Base-by-base conservation (phyloP, 2,888 invertebrate species). In the Hermaeophaga mercurialis region DNA sequence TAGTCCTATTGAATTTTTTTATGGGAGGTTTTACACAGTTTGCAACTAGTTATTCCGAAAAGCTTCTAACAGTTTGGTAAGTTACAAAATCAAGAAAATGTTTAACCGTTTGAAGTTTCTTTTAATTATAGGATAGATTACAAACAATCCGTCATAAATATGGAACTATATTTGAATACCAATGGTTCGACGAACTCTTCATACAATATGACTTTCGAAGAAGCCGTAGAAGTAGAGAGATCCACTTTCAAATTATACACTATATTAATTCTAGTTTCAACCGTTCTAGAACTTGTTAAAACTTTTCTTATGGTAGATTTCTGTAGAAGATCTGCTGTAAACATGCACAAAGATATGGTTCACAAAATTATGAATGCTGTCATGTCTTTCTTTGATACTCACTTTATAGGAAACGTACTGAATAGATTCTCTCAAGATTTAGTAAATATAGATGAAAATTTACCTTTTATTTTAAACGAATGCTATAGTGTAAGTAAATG, bases 381-480 rank as follows among this genome's bases (percentile, higher is more conserved):
- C 77, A 41, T 81, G 70, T 26, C 59, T 1, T 71, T 70, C 45
- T 71, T 71, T 50, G 71, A 71, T 46, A 64, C 58, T 11, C 81
- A 14, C 81, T 82, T 44, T 22, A 62, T 69, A 17, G 71, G 71
- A 5, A 70, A 70, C 54, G 69, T 71, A 18, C 55, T 71, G n/a
- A 86, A 86, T 71, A 84, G 85, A 69, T 89, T 89, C 36, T 84
- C 85, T 7, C 79, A 82, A 11, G 81, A 83, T 1, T 90, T 91
- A 88, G 89, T 90, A 0, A 80, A 82, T 18, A 75, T 83, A 17
- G 91, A 90, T 1, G 81, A 81, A 46, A 56, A 50, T 12, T 47
- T 68, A n/a, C 66, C 67, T 4, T 66, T 62, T 48, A 43, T 65
- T 18, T 61, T 69, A 24, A 56, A 54, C 28, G 66, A 63, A 54